Percentiles rank a stretch among this genome's conserved stretches.
phyloP scores from a whole-genome alignment of 2,797 vertebrate species.

The Nyctibius grandis region DNA sequence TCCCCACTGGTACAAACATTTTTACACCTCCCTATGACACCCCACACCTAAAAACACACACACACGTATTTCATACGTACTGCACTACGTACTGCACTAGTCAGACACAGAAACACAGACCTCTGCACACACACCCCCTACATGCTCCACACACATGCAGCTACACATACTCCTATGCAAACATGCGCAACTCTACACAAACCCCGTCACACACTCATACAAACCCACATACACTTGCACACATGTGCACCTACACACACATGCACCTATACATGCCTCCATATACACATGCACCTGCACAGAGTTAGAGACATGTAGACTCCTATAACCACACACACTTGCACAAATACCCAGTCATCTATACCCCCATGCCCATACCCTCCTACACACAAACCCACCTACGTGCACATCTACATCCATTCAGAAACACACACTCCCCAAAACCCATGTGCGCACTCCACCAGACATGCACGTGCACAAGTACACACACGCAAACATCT shows the following conservation, averaged over 20 bases:
- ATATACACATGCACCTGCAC: not conserved
- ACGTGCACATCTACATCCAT: not conserved
- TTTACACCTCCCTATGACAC: not conserved
- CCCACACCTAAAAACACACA: rapidly evolving
- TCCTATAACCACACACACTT: not conserved
- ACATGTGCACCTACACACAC: not conserved
- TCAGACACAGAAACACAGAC: not conserved
- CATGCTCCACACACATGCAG: rapidly evolving
- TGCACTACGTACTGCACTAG: too few species aligned
- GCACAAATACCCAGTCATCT: not conserved
- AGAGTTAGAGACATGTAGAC: not conserved
- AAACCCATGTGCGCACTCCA: rapidly evolving
- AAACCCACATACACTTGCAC: not conserved
- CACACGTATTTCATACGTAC: rapidly evolving
- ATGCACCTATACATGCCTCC: not conserved
- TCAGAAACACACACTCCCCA: not conserved
- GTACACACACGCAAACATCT: not conserved
- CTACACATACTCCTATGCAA: too few species aligned
- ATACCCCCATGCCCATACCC: rapidly evolving
- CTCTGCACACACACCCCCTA: not conserved
- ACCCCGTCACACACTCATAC: rapidly evolving
- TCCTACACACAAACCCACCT: not conserved
- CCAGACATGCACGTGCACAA: rapidly evolving
- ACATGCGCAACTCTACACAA: not conserved
- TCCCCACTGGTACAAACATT: not conserved